phyloP scores from a whole-genome alignment of 2,113 vertebrate species.

The Tragelaphus scriptus region DNA sequence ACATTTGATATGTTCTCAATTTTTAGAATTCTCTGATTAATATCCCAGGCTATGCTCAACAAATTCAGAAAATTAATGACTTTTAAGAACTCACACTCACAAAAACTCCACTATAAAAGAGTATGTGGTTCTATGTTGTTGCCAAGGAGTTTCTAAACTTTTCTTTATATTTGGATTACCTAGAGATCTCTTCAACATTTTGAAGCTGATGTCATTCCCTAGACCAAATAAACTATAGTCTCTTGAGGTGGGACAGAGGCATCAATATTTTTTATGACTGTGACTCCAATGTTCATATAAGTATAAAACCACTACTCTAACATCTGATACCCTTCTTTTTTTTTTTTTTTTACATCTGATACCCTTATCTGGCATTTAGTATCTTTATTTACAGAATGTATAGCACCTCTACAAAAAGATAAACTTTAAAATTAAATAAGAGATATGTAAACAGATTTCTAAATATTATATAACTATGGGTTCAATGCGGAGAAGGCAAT shows the following conservation, averaged over 20 bases:
- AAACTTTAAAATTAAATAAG: neutral
- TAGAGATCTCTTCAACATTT: neutral
- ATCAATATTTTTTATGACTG: neutral
- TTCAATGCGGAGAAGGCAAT: neutral
- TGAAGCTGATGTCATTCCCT: neutral
- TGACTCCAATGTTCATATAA: neutral
- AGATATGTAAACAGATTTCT: neutral
- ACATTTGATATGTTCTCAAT: neutral
- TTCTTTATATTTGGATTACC: neutral
- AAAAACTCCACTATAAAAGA: neutral
- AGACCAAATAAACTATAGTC: neutral
- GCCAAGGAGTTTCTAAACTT: neutral
- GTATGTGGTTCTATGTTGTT: neutral
- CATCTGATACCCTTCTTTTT: no score
- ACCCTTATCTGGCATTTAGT: neutral
- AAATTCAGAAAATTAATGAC: neutral
- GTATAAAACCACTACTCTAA: neutral
- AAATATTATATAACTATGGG: neutral
- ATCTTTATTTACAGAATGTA: neutral
- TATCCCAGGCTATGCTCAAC: neutral
- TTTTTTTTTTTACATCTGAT: no score
- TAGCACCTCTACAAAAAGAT: neutral
- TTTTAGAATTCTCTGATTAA: neutral
- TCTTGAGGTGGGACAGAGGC: neutral
- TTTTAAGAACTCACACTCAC: neutral